Evolutionary conservation across 1,140 invertebrate species (phyloP).

Genomic region (Drosophila paulistorum): DNA sequence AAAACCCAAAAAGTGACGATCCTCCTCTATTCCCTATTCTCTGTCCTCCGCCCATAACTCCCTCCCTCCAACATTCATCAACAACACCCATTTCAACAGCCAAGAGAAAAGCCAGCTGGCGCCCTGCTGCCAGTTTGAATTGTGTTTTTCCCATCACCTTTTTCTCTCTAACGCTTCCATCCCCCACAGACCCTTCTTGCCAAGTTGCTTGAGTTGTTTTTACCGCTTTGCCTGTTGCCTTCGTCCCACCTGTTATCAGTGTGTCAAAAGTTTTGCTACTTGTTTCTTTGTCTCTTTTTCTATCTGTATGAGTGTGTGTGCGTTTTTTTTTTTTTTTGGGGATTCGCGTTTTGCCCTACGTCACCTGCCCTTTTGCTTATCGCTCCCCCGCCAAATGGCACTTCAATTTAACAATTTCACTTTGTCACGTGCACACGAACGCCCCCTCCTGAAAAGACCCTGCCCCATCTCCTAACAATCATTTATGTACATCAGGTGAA

Average conservation of each 20-base stretch:
- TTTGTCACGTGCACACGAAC: constrained; percentile 10
- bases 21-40: constrained; percentile 4
- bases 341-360: neutral
- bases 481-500: neutral
- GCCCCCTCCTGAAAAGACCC: neutral
- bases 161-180: neutral
- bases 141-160: neutral
- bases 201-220: neutral
- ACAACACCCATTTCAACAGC: neutral
- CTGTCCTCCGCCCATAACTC: neutral
- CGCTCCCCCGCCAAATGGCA: constrained; percentile 3
- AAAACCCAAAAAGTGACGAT: constrained; percentile 1
- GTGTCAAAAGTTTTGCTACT: constrained; percentile 7
- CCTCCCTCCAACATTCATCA: neutral
- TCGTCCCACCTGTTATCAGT: constrained; percentile 3
- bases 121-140: constrained; percentile 4
- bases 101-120: neutral
- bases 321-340: neutral
- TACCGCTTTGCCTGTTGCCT: constrained; percentile 9
- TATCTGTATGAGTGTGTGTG: neutral
- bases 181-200: too few relatives aligned
- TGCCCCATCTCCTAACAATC: neutral
- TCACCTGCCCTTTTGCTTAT: constrained; percentile 14
- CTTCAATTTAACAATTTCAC: constrained; percentile 21
- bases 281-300: constrained; percentile 3